Base-by-base conservation (phyloP, 2,888 invertebrate genomes). In the Carterocephalus palaemon region DNA sequence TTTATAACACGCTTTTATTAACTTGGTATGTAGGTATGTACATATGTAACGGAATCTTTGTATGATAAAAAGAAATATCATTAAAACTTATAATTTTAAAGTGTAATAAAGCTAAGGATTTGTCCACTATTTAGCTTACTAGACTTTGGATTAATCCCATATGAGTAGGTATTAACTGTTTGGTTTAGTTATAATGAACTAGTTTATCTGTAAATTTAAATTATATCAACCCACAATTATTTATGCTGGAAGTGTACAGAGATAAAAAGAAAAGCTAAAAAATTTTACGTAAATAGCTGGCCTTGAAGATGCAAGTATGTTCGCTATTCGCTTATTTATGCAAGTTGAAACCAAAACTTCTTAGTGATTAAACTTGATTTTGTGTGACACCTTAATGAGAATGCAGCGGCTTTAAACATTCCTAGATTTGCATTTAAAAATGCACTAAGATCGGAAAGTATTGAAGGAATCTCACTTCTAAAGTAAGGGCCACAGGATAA, bases 371-470 rank as follows among this genome's bases (percentile, higher is more conserved):
- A 76, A 75, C 64, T 64, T 62, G 64, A 71, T 75, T 71, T 70
- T 59, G 67, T 61, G 62, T 69, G 66, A 61, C 67, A 60, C 31
- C 13, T 57, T 63, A 63, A 67, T 63, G 63, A 70, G 67, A 71
- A 67, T 56, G 64, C 63, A 67, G 60, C 59, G 62, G 65, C 65
- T 70, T 73, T 73, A 74, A 75, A 74, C 70, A 77, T 75, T 72
- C 62, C 74, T 75, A 68, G 70, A 62, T 56, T 60, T 66, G 66
- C 64, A 63, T 57, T 60, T 62, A 67, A 67, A 67, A 67, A 50
- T 52, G 36, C 49, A 50, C 29, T 49, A 37, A 29, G 52, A 48
- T 38, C 42, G 20, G 22, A 41, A 40, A 19, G 31, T 19, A 42
- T 23, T 16, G 51, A 47, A 47, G 53, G 45, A 64, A 70, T 63